phyloP scores from a whole-genome alignment of 2,113 vertebrate species.

The Tragelaphus strepsiceros region DNA sequence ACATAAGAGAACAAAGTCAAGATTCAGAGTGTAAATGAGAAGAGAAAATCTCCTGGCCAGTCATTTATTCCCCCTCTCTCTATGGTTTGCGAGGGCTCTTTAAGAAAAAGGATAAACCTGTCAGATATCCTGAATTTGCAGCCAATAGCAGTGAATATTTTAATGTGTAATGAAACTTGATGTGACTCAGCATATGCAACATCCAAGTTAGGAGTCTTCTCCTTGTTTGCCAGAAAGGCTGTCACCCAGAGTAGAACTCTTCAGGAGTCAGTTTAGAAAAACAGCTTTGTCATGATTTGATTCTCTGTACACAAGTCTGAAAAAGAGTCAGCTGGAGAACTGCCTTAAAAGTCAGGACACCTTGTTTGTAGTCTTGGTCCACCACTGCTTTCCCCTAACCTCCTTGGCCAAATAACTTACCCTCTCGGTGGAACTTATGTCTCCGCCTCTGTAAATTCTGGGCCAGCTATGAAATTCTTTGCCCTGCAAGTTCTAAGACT shows the following conservation, averaged over 20 bases:
- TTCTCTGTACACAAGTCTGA: not conserved
- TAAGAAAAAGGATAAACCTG: conserved; percentile 47
- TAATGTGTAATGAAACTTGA: conserved; percentile 48
- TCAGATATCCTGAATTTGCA: conserved; percentile 48
- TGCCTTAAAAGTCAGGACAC: not conserved
- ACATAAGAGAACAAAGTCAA: conserved; percentile 21
- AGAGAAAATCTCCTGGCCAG: conserved; percentile 24
- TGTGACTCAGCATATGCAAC: conserved; percentile 31
- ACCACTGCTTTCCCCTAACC: not conserved
- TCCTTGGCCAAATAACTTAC: not conserved
- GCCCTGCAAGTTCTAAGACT: not conserved
- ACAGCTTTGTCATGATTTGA: not conserved
- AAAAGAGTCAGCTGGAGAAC: not conserved
- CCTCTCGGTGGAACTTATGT: not conserved
- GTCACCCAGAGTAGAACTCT: conserved; percentile 17
- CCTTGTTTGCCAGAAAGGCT: conserved; percentile 26
- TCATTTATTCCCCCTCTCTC: conserved; percentile 32
- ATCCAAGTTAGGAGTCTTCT: conserved; percentile 26
- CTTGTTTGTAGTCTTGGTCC: not conserved
- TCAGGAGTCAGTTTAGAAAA: conserved; percentile 17
- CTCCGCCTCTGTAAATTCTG: not conserved
- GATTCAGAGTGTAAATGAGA: conserved; percentile 25
- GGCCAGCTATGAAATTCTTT: conserved; percentile 10
- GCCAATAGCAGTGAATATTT: conserved; percentile 38
- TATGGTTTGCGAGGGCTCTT: conserved; percentile 8